Evolutionary conservation across 2,888 invertebrate species (phyloP).

Genomic region (Strigamia crassipes): DNA sequence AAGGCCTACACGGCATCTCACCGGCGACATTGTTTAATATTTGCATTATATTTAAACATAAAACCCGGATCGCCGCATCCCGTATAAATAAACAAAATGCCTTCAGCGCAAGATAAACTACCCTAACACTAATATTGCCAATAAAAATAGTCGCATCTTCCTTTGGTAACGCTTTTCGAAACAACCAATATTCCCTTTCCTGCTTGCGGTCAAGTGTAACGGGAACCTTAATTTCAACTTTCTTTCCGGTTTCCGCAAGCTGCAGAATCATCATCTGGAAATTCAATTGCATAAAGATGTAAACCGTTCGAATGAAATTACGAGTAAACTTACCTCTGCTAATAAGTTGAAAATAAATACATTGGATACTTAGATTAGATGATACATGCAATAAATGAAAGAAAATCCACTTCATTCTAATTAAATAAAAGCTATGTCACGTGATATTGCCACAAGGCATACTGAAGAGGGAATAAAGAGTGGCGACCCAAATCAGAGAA

Average conservation of each 20-base stretch:
- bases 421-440: background rate
- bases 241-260: background rate
- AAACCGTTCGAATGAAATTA: background rate
- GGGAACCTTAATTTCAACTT: background rate
- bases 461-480: constrained; percentile 7
- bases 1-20: too few species aligned
- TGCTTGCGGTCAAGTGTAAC: background rate
- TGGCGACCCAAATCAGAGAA: background rate
- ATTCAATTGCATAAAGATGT: background rate
- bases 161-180: background rate
- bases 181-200: background rate
- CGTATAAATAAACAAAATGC: background rate
- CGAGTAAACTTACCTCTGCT: background rate
- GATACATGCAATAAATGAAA: background rate
- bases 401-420: background rate
- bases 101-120: background rate
- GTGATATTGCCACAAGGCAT: constrained; percentile 19
- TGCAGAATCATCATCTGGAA: background rate
- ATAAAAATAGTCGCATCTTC: background rate
- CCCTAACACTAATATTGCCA: background rate
- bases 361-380: background rate
- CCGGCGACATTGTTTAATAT: too few species aligned
- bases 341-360: background rate
- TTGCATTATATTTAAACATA: too few species aligned
- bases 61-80: too few species aligned